Evolutionary conservation across 1,140 invertebrate genomes (phyloP), one percentile per base, ranked within the genome.

Genomic region (Pseudomyrmex sp.): DNA sequence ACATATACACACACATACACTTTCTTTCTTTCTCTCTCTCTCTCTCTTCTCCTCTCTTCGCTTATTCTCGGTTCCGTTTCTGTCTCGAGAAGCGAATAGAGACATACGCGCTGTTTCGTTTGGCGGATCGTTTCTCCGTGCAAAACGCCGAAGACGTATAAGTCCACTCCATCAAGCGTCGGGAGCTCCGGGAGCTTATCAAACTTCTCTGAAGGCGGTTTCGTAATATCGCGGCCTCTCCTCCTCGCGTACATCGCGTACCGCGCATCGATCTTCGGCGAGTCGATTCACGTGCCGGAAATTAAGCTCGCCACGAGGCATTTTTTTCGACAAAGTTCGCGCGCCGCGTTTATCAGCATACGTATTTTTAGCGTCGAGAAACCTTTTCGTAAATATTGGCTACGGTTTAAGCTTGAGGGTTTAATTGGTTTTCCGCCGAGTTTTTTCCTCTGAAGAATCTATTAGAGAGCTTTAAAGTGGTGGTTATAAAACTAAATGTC

Each of bases 101-200:
- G 73, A 83, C 73, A 79, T 76, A 83, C 74, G 54, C 46, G 73
- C 70, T 84, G 66, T 79, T 84, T 79, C 72, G 74, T 79, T 65
- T 58, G 26, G 54, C 48, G 73, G 63, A 58, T 69, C 82, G 76
- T 79, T 82, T 82, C 80, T 26, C 50, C 70, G 61, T 56, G 65
- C 54, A 63, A 84, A 84, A 84, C 50, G 82, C 56, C 75, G 62
- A 80, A 84, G 66, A 80, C 66, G 65, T 72, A 77, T 68, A 84
- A 84, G 76, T 84, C 83, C 66, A 84, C 83, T 84, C 83, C 76
- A 84, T 84, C 83, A 84, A 80, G 26, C 65, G 83, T 70, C 74
- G 66, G 63, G 66, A 48, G 48, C 74, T 66, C 9, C 2, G 62
- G 62, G 12, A 68, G 75, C 83, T 79, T 84, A 84, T 84, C 65